Percentiles rank a stretch among this genome's conserved stretches.
These are phyloP conservation scores for Drosophila littoralis DNA, from an alignment of 1,140 invertebrate species.

Conservation along the genomic window DNA sequence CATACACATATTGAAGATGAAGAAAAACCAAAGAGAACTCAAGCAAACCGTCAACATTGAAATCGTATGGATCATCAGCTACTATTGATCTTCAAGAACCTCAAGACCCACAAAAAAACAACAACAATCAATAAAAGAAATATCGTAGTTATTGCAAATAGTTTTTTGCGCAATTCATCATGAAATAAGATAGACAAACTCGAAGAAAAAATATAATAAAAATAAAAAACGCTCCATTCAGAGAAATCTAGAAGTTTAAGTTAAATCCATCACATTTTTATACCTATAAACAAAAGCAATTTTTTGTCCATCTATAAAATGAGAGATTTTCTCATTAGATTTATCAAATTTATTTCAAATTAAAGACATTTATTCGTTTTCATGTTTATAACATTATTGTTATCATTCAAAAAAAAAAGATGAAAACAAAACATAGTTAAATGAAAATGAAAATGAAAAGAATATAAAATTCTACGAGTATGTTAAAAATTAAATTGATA, in stretches of 20 bases:
- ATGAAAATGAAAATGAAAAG: slow-evolving; percentile 10
- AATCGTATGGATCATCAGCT: slow-evolving; percentile 73
- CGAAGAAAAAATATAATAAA: slow-evolving; percentile 23
- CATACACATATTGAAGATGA: slow-evolving; percentile 51
- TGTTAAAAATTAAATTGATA: slow-evolving; percentile 55
- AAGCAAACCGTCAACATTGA: slow-evolving; percentile 69
- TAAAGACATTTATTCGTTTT: slow-evolving; percentile 43
- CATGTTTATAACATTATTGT: slow-evolving; percentile 59
- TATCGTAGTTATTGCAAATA: slow-evolving; percentile 76
- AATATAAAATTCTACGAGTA: slow-evolving; percentile 57
- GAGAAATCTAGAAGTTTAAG: slow-evolving; percentile 51
- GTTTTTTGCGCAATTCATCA: slow-evolving; percentile 49
- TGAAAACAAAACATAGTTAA: slow-evolving; percentile 23
- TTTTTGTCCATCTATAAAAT: slow-evolving; percentile 30
- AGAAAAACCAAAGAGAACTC: slow-evolving; percentile 70
- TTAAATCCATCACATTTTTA: slow-evolving; percentile 55
- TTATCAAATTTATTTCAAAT: slow-evolving; percentile 35
- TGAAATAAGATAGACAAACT: slow-evolving; percentile 32
- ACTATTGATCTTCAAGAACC: slow-evolving; percentile 55
- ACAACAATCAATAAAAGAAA: slow-evolving; percentile 69
- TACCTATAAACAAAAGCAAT: slow-evolving; percentile 31
- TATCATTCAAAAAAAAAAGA: slow-evolving; percentile 54
- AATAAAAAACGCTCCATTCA: slow-evolving; percentile 6
- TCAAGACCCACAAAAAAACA: slow-evolving; percentile 42
- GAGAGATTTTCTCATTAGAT: slow-evolving; percentile 25